Conservation (phyloP, 2,888 invertebrate genomes). For the Aphodius sticticus region DNA sequence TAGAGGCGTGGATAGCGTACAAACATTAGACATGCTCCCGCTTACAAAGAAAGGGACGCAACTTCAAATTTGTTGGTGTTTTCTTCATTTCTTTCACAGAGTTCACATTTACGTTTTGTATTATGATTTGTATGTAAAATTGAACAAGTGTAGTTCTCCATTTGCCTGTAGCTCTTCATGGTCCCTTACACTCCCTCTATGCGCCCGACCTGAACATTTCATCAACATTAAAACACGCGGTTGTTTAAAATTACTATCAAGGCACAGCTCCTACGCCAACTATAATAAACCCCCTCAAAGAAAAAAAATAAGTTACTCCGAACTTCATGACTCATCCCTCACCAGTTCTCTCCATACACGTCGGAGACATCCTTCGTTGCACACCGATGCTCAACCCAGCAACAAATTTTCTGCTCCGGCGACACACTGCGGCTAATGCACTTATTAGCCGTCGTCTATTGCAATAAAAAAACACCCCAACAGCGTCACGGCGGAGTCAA, state of each 20-base stretch:
- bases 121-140: too few species aligned
- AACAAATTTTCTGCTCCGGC: slow-evolving; percentile 20
- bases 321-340: not conserved
- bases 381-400: slow-evolving; percentile 21
- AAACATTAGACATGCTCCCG: too few species aligned
- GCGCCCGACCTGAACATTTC: not conserved
- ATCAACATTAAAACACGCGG: not conserved
- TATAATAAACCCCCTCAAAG: not conserved
- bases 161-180: too few species aligned
- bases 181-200: not conserved
- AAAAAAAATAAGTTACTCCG: slow-evolving; percentile 10
- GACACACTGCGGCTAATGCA: slow-evolving; percentile 19
- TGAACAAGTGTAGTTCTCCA: too few species aligned
- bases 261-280: too few species aligned
- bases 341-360: not conserved
- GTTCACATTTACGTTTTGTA: too few species aligned
- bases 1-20: too few species aligned
- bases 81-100: too few species aligned
- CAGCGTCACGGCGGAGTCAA: slow-evolving; percentile 53
- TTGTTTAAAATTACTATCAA: not conserved
- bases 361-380: slow-evolving; percentile 10
- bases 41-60: too few species aligned
- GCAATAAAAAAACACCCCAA: slow-evolving; percentile 22
- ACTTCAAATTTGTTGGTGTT: too few species aligned
- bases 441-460: slow-evolving; percentile 20